Base-by-base conservation (phyloP, 2,888 invertebrate species). In the Luffia ferchaultella region DNA sequence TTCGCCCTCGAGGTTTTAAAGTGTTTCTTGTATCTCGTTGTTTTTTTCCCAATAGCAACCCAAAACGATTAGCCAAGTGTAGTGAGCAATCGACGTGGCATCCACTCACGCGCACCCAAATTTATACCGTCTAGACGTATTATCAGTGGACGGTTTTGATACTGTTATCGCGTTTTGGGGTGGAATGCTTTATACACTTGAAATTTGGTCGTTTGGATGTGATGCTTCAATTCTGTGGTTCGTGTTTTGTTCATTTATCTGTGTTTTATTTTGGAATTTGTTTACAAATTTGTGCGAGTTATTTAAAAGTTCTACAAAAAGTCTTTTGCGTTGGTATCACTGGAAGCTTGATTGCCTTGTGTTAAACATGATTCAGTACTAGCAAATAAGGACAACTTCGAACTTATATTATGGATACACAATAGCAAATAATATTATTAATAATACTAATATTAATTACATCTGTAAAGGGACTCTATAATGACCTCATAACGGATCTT, bases 41-140 rank as follows among this genome's bases (percentile, higher is more conserved):
- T 65, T 58, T 68, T 67, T 64, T 63, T 68, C 67, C 30, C 30
- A 30, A 30, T 64, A 62, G 65, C 63, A 65, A 63, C 68, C 63
- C 64, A 61, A 46, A 46, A 61, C 76, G 76, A 80, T 82, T 80
- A 78, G 76, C 80, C 78, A 79, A 80, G 78, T 82, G 79, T 78
- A 80, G 78, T 82, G 79, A 80, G 76, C 77, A 79, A 82, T 78
- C 70, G 73, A 63, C 62, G 64, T 68, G 76, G 80, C 56, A 82
- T 79, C 79, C 76, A 77, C 80, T 78, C 80, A 78, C 78, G 78
- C 68, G 46, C 73, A 68, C 55, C 65, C 64, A 76, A 76, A 77
- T 78, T 76, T 78, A 77, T 75, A 70, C 60, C 73, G 82, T 82
- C 82, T 82, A 82, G 80, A 82, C 82, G 60, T 52, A 62, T 80